These are phyloP conservation scores for Scatophagus argus DNA, from an alignment of 2,113 vertebrate genomes.

Conservation along the genomic window DNA sequence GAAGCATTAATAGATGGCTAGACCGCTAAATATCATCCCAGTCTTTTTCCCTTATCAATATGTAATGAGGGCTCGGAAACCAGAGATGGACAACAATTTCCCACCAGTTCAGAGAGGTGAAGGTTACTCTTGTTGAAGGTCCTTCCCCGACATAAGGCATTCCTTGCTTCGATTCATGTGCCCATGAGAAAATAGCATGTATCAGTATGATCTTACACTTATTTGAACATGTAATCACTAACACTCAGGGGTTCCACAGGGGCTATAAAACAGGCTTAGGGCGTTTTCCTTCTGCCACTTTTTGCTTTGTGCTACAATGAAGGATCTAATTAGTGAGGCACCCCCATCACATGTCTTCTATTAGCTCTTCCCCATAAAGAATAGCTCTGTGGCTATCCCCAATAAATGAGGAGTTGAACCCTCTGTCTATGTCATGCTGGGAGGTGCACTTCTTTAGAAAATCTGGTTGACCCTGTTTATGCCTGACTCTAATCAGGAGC, in stretches of 20 bases:
- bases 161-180: neutral
- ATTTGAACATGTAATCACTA: constrained; percentile 62
- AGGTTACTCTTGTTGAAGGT: constrained; percentile 34
- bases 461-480: constrained; percentile 66
- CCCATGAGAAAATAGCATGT: constrained; percentile 45
- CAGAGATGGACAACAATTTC: constrained; percentile 65
- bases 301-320: constrained; percentile 63
- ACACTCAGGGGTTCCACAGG: constrained; percentile 54
- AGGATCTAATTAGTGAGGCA: constrained; percentile 69
- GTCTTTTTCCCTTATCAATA: constrained; percentile 72
- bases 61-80: constrained; percentile 71
- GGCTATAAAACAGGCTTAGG: constrained; percentile 67
- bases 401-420: constrained; percentile 61
- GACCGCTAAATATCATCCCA: constrained; percentile 52
- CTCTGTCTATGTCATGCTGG: constrained; percentile 56
- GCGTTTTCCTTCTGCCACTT: constrained; percentile 44
- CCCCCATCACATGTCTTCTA: constrained; percentile 65
- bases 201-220: constrained; percentile 49
- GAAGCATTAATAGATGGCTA: constrained; percentile 50
- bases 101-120: constrained; percentile 35
- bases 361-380: constrained; percentile 59
- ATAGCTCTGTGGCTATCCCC: constrained; percentile 53
- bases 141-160: constrained; percentile 10
- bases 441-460: constrained; percentile 64
- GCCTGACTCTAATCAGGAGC: constrained; percentile 77